Conservation (phyloP, 2,113 vertebrate species). For the Nipponia nippon region DNA sequence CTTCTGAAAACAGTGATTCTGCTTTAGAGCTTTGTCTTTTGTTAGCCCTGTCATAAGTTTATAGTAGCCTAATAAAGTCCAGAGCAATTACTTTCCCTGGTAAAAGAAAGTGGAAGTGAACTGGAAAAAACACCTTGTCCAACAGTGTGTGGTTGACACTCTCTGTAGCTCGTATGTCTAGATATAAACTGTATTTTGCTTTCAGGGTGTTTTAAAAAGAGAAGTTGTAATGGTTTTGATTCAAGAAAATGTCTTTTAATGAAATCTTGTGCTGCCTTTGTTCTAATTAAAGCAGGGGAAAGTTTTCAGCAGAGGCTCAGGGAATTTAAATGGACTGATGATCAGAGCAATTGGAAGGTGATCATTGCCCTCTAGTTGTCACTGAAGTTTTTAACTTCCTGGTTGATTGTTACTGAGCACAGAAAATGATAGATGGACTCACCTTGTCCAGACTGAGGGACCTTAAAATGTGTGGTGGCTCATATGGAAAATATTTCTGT, state of each 20-base stretch:
- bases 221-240: not conserved
- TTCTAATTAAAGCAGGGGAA: not conserved
- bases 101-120: not conserved
- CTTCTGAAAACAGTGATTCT: not conserved
- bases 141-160: not conserved
- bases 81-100: constrained; percentile 24
- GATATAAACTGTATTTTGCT: not conserved
- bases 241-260: not conserved
- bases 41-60: constrained; percentile 2
- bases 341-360: constrained; percentile 16
- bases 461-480: constrained; percentile 50
- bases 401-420: constrained; percentile 19
- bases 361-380: constrained; percentile 63
- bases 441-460: constrained; percentile 34
- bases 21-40: constrained; percentile 29
- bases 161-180: not conserved
- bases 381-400: constrained; percentile 23
- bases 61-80: constrained; percentile 28
- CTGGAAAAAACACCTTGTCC: not conserved
- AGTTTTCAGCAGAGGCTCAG: not conserved
- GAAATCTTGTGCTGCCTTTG: not conserved
- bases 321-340: not conserved
- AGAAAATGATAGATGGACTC: constrained; percentile 41
- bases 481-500: constrained; percentile 77
- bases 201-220: not conserved